These are phyloP conservation scores for Varanus salvator DNA, from an alignment of 2,113 vertebrate species.

Conservation along the genomic window DNA sequence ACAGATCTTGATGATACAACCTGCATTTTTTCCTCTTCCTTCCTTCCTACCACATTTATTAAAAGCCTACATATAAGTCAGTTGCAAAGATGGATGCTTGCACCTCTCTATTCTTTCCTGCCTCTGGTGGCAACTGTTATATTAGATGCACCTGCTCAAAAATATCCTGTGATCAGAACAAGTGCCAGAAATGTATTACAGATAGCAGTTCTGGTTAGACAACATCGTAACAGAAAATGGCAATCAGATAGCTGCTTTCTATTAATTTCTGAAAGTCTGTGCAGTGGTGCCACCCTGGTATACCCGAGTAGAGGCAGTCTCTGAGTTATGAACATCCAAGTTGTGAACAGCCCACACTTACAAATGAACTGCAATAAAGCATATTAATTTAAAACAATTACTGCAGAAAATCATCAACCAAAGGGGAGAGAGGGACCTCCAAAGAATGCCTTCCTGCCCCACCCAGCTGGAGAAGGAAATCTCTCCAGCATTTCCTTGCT, in stretches of 20 bases:
- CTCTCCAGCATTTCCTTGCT: no score
- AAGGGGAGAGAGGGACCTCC: no score
- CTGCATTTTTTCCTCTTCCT: neutral
- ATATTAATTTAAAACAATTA: no score
- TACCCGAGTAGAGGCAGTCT: neutral
- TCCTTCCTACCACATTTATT: neutral
- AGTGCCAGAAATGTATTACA: neutral
- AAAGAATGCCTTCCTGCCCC: no score
- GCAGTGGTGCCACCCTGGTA: neutral
- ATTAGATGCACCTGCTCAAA: neutral
- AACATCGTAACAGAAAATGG: neutral
- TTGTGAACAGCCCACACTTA: no score
- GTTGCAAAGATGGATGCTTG: neutral
- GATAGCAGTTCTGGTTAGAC: neutral
- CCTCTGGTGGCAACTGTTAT: neutral
- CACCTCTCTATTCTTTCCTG: neutral
- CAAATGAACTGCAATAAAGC: no score
- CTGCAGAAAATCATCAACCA: no score
- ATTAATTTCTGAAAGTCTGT: neutral
- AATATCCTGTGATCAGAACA: neutral
- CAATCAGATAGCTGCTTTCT: neutral
- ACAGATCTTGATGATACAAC: neutral
- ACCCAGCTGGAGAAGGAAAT: no score
- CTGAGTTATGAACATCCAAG: no score
- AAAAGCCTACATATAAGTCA: neutral